These are phyloP conservation scores for Lepidotrigona ventralis DNA, from an alignment of 1,140 invertebrate genomes.

Conservation along the genomic window DNA sequence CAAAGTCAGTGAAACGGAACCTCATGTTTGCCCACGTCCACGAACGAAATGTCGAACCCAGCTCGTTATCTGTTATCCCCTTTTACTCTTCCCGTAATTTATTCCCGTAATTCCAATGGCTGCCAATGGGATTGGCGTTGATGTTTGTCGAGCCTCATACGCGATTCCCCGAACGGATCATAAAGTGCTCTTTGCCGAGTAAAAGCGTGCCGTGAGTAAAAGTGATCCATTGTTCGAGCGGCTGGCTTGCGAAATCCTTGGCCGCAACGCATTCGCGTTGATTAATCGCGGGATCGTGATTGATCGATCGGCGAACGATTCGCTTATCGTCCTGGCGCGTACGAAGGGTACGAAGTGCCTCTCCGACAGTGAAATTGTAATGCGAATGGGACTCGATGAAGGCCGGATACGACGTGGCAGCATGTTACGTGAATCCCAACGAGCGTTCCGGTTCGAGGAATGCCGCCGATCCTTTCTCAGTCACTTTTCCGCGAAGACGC, in stretches of 20 bases:
- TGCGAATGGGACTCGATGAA: slow-evolving; percentile 39
- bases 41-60: not conserved
- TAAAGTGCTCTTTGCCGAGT: slow-evolving; percentile 23
- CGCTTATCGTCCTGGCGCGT: not conserved
- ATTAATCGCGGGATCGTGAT: slow-evolving; percentile 47
- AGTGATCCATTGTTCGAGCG: slow-evolving; percentile 36
- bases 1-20: not conserved
- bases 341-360: not conserved
- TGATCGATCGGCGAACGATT: slow-evolving; percentile 49
- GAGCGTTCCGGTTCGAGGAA: slow-evolving; percentile 25
- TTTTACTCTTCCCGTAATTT: not conserved
- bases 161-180: slow-evolving; percentile 23
- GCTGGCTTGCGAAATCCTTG: slow-evolving; percentile 36
- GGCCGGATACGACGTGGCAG: slow-evolving; percentile 41
- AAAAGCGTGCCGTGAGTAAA: slow-evolving; percentile 37
- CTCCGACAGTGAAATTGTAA: not conserved
- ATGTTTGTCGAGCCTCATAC: not conserved
- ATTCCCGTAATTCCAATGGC: slow-evolving; percentile 11
- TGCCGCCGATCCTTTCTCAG: not conserved
- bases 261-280: slow-evolving; percentile 32
- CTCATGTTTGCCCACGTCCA: not conserved
- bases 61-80: not conserved
- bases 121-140: slow-evolving; percentile 8
- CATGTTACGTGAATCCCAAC: slow-evolving; percentile 51
- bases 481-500: slow-evolving; percentile 16